Evolutionary conservation across 37 sponge, comb jelly and placozoan genomes (phyloP).

Genomic region (Tethya wilhelma): DNA sequence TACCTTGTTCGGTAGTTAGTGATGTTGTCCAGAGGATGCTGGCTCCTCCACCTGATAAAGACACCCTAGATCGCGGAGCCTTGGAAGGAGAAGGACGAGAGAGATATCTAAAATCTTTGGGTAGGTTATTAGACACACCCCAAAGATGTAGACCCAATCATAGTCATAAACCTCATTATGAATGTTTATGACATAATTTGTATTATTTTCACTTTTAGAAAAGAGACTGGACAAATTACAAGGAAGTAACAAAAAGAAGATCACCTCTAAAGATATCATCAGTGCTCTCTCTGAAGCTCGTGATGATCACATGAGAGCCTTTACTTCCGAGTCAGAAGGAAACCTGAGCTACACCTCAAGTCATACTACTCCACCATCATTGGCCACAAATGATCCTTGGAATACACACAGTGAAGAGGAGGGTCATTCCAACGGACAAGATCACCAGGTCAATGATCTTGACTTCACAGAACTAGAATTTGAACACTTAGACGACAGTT

Average conservation of each 20-base stretch:
- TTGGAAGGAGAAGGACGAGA: conserved; percentile 41
- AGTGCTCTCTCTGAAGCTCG: conserved; percentile 40
- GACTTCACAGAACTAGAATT: too few species aligned
- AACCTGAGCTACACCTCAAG: too few species aligned
- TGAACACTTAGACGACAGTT: background rate
- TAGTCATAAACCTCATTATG: background rate
- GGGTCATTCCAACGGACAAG: too few species aligned
- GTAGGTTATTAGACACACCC: conserved; percentile 14
- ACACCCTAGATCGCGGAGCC: conserved; percentile 9
- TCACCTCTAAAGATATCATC: conserved; percentile 48
- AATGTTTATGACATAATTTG: background rate
- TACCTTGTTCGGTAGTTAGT: background rate
- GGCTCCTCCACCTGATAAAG: conserved; percentile 32
- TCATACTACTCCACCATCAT: too few species aligned
- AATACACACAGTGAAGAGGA: background rate
- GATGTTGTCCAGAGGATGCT: conserved; percentile 13
- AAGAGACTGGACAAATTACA: conserved; percentile 1
- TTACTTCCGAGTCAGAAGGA: too few species aligned
- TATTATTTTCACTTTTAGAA: background rate
- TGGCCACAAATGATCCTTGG: too few species aligned
- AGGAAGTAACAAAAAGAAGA: conserved; percentile 5
- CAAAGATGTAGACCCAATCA: too few species aligned
- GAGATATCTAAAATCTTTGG: conserved; percentile 48
- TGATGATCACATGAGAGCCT: conserved; percentile 68
- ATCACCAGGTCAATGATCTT: too few species aligned